A percentile compares a stretch with the other conserved stretches of the same genome.
phyloP scores from a whole-genome alignment of 2,113 vertebrate genomes.

The Thermophis baileyi region DNA sequence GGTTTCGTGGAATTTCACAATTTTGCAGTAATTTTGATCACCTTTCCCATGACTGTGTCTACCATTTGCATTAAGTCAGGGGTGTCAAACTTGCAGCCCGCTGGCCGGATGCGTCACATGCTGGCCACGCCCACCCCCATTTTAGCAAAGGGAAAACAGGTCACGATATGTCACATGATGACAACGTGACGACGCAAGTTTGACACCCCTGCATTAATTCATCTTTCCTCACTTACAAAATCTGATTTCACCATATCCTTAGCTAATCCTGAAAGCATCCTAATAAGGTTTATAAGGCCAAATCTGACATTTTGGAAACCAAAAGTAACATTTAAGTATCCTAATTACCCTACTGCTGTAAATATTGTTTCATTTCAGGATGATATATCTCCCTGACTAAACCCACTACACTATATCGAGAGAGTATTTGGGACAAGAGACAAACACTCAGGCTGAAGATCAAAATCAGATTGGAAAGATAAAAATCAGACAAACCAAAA shows the following conservation, averaged over 20 bases:
- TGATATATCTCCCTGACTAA: neutral
- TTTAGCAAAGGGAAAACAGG: too few species aligned
- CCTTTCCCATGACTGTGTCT: neutral
- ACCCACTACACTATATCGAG: neutral
- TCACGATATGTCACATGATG: too few species aligned
- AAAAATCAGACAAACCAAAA: neutral
- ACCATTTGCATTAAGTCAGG: neutral
- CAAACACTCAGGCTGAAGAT: neutral
- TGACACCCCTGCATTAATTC: neutral
- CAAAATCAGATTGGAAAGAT: neutral
- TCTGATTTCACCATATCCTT: neutral
- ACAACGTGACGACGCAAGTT: too few species aligned
- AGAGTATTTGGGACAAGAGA: neutral
- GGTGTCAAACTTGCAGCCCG: too few species aligned
- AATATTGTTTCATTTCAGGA: neutral
- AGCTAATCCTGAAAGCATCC: neutral
- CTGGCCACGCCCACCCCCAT: too few species aligned
- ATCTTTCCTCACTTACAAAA: neutral
- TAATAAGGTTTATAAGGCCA: neutral
- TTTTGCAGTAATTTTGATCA: neutral
- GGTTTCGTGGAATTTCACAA: constrained; percentile 37
- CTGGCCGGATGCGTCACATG: too few species aligned
- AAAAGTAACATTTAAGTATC: neutral
- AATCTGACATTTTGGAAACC: neutral
- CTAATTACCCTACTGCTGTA: neutral